Conservation (phyloP, 2,888 invertebrate genomes). For the Podabrus alpinus region DNA sequence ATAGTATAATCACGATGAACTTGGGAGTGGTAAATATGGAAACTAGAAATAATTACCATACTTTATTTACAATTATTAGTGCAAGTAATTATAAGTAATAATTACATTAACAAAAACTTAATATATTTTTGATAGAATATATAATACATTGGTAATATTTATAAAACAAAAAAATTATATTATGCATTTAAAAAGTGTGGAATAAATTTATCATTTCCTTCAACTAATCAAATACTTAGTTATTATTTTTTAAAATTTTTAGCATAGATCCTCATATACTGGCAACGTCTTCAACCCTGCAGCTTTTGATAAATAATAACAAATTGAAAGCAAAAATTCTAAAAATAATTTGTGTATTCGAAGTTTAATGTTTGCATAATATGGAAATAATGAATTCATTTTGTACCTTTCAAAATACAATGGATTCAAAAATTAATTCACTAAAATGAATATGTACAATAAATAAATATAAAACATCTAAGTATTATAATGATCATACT, state of each 20-base stretch:
- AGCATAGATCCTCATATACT: background rate
- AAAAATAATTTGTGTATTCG: background rate
- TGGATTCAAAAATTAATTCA: background rate
- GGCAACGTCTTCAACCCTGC: background rate
- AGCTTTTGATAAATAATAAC: background rate
- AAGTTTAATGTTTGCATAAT: background rate
- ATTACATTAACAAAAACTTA: background rate
- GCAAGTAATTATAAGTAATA: background rate
- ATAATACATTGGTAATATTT: background rate
- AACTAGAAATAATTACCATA: background rate
- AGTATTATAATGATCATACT: background rate
- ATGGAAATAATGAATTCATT: background rate
- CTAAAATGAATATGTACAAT: background rate
- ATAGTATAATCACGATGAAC: background rate
- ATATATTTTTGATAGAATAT: background rate
- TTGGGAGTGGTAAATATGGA: background rate
- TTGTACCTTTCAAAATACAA: background rate
- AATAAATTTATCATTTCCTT: background rate
- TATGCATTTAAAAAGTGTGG: background rate
- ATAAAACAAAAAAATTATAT: background rate
- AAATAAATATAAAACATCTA: background rate
- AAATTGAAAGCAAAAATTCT: background rate
- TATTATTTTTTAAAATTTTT: too few species aligned
- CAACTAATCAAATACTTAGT: background rate
- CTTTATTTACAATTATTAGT: background rate